Evolutionary conservation across 2,113 vertebrate genomes (phyloP).

Genomic region (Melanostigma gelatinosum): DNA sequence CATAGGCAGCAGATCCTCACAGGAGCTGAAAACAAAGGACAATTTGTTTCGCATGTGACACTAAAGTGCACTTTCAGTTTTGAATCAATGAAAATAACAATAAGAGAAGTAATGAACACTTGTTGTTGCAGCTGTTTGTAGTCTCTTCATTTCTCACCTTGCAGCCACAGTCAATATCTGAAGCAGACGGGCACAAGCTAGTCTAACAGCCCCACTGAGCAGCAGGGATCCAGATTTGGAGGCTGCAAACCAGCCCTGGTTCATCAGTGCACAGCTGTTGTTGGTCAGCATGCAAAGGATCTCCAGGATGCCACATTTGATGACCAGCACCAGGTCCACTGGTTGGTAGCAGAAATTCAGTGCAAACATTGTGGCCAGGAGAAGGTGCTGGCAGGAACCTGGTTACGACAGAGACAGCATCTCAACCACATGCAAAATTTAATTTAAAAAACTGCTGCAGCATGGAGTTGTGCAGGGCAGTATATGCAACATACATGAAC

Average conservation of each 20-base stretch:
- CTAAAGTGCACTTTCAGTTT: not conserved
- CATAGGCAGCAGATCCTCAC: conserved; percentile 80
- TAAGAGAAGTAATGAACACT: not conserved
- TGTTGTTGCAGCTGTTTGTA: not conserved
- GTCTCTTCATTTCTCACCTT: conserved; percentile 73
- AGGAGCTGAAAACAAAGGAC: conserved; percentile 73
- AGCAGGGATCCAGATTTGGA: conserved; percentile 77
- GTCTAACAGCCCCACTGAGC: conserved; percentile 78
- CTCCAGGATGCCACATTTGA: conserved; percentile 82
- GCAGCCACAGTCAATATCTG: conserved; percentile 85
- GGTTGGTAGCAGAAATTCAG: conserved; percentile 85
- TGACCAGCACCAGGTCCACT: conserved; percentile 82
- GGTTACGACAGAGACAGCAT: conserved; percentile 15
- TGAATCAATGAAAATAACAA: not conserved
- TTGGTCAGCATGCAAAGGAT: conserved; percentile 82
- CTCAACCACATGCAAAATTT: not conserved
- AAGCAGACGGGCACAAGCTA: conserved; percentile 82
- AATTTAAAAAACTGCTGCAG: not conserved
- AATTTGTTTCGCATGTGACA: not conserved
- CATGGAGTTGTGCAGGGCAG: not conserved
- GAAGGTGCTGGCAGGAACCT: conserved; percentile 84
- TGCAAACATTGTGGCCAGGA: conserved; percentile 85
- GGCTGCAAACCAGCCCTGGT: conserved; percentile 83
- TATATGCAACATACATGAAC: not conserved
- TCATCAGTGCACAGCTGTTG: conserved; percentile 82